Conservation (phyloP, 2,888 invertebrate genomes). For the Drosophila antonietae region DNA sequence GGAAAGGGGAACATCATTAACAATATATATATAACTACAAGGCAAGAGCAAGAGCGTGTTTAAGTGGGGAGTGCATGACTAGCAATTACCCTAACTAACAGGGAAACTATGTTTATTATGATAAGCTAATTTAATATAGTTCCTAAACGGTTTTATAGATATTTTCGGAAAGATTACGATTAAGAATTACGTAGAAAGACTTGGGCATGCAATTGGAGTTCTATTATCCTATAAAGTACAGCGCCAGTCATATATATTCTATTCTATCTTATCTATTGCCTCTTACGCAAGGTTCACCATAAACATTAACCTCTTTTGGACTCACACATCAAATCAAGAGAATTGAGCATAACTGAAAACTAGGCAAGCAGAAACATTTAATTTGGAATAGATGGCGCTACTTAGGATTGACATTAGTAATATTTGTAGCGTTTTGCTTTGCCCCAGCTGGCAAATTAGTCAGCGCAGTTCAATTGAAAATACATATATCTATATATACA, state of each 20-base stretch:
- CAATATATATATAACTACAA: background rate
- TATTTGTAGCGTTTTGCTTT: background rate
- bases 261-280: background rate
- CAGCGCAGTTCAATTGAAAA: conserved; percentile 14
- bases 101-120: too few relatives aligned
- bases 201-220: too few relatives aligned
- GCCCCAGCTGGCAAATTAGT: conserved; percentile 12
- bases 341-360: conserved; percentile 4
- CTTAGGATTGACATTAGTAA: conserved; percentile 9
- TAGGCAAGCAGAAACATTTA: conserved; percentile 12
- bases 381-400: conserved; percentile 8
- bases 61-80: background rate
- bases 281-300: background rate
- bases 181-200: too few relatives aligned
- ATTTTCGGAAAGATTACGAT: too few relatives aligned
- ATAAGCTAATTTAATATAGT: background rate
- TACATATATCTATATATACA: background rate
- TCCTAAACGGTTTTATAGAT: too few relatives aligned
- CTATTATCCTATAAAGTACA: too few relatives aligned
- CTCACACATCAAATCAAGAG: background rate
- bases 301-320: background rate
- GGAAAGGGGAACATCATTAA: conserved; percentile 12
- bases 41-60: background rate
- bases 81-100: background rate
- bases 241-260: background rate